phyloP scores from a whole-genome alignment of 2,797 vertebrate species.

The Sebastes oblongus region DNA sequence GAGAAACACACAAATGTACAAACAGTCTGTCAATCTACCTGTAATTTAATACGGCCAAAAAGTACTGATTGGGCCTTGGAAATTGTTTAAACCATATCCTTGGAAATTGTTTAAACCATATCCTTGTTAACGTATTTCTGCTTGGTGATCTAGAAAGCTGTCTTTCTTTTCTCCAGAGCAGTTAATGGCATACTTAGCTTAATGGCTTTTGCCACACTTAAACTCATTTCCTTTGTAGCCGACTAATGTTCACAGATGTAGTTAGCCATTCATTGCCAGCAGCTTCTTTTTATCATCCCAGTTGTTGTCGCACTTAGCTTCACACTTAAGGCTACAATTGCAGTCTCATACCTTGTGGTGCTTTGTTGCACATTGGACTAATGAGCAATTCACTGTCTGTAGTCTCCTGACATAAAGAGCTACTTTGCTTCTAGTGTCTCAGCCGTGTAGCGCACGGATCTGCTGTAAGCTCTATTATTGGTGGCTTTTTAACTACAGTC shows the following conservation, averaged over 20 bases:
- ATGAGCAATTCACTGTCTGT: slow-evolving; percentile 56
- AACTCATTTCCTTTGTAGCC: slow-evolving; percentile 55
- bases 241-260: slow-evolving; percentile 35
- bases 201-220: slow-evolving; percentile 40
- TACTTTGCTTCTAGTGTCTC: slow-evolving; percentile 1
- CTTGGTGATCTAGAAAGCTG: slow-evolving; percentile 11
- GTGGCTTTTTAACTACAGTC: slow-evolving; percentile 31
- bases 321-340: slow-evolving; percentile 63
- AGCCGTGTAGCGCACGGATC: not conserved
- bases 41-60: not conserved
- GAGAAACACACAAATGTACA: not conserved
- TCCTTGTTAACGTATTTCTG: slow-evolving; percentile 11
- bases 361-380: slow-evolving; percentile 56
- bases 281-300: slow-evolving; percentile 58
- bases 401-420: slow-evolving; percentile 39
- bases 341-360: slow-evolving; percentile 47
- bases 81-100: not conserved
- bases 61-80: not conserved
- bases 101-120: not conserved
- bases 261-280: slow-evolving; percentile 48
- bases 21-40: not conserved
- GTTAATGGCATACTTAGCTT: slow-evolving; percentile 43
- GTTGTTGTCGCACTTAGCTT: slow-evolving; percentile 49
- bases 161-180: slow-evolving; percentile 12
- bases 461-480: slow-evolving; percentile 24